Conservation (phyloP, 2,113 vertebrate species). For the Tachuris rubrigastra region DNA sequence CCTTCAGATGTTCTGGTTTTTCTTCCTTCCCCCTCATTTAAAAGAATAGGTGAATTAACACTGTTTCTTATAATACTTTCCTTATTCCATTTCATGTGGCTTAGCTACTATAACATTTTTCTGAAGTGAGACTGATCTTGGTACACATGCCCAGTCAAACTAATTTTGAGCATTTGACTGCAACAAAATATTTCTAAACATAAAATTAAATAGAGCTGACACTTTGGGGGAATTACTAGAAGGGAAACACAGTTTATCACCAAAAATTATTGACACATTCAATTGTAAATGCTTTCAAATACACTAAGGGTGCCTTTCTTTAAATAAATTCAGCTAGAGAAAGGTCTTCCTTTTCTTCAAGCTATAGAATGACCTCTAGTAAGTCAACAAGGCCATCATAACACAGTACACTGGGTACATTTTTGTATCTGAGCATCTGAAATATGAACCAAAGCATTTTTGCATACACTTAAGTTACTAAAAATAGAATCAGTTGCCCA, state of each 20-base stretch:
- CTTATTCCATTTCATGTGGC: background rate
- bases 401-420: background rate
- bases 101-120: background rate
- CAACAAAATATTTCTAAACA: background rate
- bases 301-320: background rate
- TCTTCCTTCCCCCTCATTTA: background rate
- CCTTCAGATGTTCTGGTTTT: background rate
- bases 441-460: background rate
- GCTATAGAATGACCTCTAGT: background rate
- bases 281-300: background rate
- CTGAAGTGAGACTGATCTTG: background rate
- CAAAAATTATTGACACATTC: background rate
- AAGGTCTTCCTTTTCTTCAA: conserved; percentile 39
- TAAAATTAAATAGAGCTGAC: background rate
- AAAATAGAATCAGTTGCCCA: background rate
- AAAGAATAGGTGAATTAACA: background rate
- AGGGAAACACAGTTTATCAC: background rate
- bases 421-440: background rate
- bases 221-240: background rate
- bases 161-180: background rate
- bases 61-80: background rate
- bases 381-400: background rate
- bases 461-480: background rate
- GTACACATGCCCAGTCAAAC: background rate
- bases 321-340: background rate